Evolutionary conservation across 2,888 invertebrate genomes (phyloP).

Genomic region (Ormia ochracea): DNA sequence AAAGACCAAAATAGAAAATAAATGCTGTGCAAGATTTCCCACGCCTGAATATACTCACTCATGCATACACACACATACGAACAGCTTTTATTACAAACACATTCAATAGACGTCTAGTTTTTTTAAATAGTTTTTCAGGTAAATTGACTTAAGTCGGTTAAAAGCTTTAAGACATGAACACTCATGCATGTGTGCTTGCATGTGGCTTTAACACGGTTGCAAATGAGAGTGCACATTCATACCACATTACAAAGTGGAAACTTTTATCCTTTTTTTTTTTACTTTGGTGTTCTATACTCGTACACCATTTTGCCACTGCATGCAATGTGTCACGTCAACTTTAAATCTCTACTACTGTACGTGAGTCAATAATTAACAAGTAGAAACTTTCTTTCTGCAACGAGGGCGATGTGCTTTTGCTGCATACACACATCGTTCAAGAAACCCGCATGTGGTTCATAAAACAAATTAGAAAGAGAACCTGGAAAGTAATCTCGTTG

Average conservation of each 20-base stretch:
- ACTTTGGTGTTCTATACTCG: conserved; percentile 3
- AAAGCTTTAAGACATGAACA: conserved; percentile 35
- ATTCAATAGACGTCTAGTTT: background rate
- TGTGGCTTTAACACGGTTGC: background rate
- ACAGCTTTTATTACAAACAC: background rate
- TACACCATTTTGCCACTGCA: conserved; percentile 11
- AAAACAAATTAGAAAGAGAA: background rate
- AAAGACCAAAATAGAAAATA: too few species aligned
- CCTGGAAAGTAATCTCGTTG: background rate
- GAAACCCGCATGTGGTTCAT: background rate
- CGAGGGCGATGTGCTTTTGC: background rate
- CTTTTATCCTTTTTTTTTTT: background rate
- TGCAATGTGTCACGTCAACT: conserved; percentile 34
- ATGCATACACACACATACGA: background rate
- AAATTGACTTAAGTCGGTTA: conserved; percentile 44
- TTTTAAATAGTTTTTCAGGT: conserved; percentile 47
- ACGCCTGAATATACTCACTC: background rate
- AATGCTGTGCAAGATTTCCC: background rate
- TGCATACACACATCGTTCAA: background rate
- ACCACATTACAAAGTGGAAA: background rate
- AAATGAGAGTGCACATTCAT: background rate
- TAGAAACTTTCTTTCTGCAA: background rate
- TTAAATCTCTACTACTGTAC: background rate
- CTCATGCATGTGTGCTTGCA: background rate
- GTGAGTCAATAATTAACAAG: conserved; percentile 1